Base-by-base conservation (phyloP, 2,797 vertebrate genomes). In the Argentina silus region DNA sequence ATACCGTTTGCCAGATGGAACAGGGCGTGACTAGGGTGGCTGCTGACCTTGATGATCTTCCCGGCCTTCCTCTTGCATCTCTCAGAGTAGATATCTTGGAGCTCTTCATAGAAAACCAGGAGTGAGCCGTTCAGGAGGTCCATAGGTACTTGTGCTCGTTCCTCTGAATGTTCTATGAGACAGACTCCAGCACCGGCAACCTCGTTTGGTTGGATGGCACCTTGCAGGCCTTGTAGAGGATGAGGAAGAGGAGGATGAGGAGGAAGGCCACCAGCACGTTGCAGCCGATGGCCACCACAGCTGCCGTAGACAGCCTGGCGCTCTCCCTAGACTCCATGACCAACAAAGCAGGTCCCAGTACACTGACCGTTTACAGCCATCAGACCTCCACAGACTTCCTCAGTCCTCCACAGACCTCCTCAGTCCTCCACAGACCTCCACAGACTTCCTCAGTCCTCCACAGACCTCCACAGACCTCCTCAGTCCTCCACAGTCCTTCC, bases 221-320 rank as follows among this genome's bases (percentile, higher is more conserved):
- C 72, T 90, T 89, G 87, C 93, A 95, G 76, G 93, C 94, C 73
- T 89, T 89, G 81, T 89, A 94, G 55, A 95, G 81, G 73, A 95
- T 83, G 5, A 94, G 78, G 74, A 93, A 93, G 44, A 95, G 92
- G 62, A 94, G 86, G 14, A 94, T 82, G n/a, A 95, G 91, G 67
- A 95, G 91, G 73, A 93, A 10, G 45, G 91, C 92, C 7, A 94
- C 91, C 21, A 93, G 80, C 0, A 91, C 70, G 65, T 95, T 95
- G 77, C 93, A 94, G 59, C 84, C 91, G 0, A 95, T 93, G 79
- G 94, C 94, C 82, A 94, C 94, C 72, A 94, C 51, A 0, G 94
- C 94, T 2, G 93, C 94, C 1, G 89, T 90, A 69, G 93, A 94
- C 64, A 95, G 86, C 55, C 85, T 89, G 12, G 27, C 3, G 50